Evolutionary conservation across 2,113 vertebrate species (phyloP).

Genomic region (Microcebus jonahi): DNA sequence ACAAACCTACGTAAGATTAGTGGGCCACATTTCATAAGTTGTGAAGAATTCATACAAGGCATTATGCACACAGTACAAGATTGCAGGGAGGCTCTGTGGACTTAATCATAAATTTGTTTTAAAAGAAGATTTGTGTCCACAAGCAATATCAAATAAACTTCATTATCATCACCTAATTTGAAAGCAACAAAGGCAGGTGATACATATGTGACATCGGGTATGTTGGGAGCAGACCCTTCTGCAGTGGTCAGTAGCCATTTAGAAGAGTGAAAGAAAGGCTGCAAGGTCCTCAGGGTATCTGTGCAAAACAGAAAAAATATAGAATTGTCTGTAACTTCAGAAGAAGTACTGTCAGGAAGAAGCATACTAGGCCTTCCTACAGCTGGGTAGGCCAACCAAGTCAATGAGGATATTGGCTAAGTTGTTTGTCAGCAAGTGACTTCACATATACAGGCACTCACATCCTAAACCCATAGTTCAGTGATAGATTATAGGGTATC

Average conservation of each 20-base stretch:
- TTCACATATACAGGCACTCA: neutral
- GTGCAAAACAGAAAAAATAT: neutral
- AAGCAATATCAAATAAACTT: neutral
- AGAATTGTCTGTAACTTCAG: neutral
- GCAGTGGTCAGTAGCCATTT: neutral
- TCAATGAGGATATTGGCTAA: neutral
- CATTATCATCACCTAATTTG: neutral
- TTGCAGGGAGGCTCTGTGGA: neutral
- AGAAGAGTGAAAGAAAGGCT: neutral
- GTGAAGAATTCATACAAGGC: neutral
- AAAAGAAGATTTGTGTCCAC: neutral
- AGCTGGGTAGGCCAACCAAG: neutral
- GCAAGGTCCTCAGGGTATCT: neutral
- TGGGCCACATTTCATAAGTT: neutral
- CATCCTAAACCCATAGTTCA: neutral
- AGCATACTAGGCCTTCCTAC: neutral
- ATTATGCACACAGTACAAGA: neutral
- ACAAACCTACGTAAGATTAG: neutral
- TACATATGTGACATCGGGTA: neutral
- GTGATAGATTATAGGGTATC: neutral
- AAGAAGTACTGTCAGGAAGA: neutral
- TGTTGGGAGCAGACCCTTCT: neutral
- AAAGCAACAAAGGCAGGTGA: neutral
- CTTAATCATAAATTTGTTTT: neutral
- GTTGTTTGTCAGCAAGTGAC: neutral